Conservation (phyloP, 2,113 vertebrate genomes). For the Psittacus erithacus region DNA sequence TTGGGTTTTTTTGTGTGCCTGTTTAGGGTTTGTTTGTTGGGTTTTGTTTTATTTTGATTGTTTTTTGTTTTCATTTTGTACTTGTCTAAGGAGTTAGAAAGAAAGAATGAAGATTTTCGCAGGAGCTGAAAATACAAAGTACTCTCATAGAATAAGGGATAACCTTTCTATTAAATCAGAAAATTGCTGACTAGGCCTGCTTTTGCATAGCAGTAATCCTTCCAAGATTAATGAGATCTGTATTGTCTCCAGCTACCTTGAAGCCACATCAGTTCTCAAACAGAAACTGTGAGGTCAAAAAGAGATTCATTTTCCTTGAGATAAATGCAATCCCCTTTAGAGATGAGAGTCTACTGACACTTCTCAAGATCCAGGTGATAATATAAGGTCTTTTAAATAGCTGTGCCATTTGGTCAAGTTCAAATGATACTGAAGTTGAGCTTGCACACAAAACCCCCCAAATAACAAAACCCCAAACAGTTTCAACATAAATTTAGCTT, state of each 20-base stretch:
- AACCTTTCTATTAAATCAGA: neutral
- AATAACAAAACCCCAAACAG: fast-evolving
- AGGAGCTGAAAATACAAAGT: neutral
- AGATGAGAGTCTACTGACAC: neutral
- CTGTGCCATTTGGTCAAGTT: neutral
- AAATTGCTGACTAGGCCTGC: neutral
- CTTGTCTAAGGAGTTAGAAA: neutral
- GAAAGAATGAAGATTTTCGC: neutral
- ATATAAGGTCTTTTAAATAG: neutral
- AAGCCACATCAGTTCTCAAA: neutral
- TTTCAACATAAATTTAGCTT: neutral
- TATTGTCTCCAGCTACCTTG: neutral
- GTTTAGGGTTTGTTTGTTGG: neutral
- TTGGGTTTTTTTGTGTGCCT: neutral
- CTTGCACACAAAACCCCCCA: neutral
- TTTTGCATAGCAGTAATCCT: neutral
- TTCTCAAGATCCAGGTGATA: neutral
- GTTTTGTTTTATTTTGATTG: neutral
- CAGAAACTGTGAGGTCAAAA: neutral
- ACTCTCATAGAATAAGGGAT: neutral
- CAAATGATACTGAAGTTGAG: neutral
- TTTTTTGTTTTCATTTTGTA: neutral
- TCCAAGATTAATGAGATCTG: neutral
- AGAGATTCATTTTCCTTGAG: neutral
- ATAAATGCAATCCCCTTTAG: neutral